A percentile compares a stretch with the other conserved stretches of the same genome.
phyloP scores from a whole-genome alignment of 2,797 vertebrate species.

The Hypotaenidia okinawae region DNA sequence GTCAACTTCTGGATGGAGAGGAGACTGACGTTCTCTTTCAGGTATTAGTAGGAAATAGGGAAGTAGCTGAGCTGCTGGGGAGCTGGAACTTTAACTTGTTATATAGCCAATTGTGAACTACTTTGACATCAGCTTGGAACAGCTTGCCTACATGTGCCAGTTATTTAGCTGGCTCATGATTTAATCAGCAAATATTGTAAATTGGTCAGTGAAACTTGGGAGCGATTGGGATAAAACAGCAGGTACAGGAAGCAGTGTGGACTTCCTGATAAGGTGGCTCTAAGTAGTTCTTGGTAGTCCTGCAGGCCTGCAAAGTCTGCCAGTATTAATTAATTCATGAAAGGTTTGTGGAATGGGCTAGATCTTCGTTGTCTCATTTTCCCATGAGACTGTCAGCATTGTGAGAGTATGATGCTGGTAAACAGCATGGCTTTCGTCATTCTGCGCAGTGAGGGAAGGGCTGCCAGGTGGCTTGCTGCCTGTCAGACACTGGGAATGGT shows the following conservation, averaged over 20 bases:
- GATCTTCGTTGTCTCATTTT: neutral
- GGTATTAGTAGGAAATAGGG: slow-evolving; percentile 27
- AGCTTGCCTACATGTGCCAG: neutral
- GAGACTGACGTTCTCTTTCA: neutral
- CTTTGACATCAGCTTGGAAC: neutral
- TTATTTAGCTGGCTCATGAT: neutral
- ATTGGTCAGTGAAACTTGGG: neutral
- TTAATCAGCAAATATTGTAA: neutral
- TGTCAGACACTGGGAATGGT: neutral
- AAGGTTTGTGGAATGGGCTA: neutral
- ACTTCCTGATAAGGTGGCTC: neutral
- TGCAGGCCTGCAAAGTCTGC: neutral
- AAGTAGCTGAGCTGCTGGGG: neutral
- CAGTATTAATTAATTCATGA: neutral
- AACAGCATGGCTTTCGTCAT: neutral
- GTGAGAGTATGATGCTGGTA: neutral
- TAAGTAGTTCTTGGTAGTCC: neutral
- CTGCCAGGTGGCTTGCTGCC: neutral
- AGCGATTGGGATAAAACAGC: neutral
- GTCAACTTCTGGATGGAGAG: neutral
- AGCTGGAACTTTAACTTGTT: neutral
- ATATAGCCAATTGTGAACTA: neutral
- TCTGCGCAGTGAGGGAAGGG: neutral
- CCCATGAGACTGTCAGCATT: neutral
- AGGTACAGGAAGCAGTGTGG: neutral